phyloP scores from a whole-genome alignment of 2,113 vertebrate genomes.

The Gracilinanus agilis region DNA sequence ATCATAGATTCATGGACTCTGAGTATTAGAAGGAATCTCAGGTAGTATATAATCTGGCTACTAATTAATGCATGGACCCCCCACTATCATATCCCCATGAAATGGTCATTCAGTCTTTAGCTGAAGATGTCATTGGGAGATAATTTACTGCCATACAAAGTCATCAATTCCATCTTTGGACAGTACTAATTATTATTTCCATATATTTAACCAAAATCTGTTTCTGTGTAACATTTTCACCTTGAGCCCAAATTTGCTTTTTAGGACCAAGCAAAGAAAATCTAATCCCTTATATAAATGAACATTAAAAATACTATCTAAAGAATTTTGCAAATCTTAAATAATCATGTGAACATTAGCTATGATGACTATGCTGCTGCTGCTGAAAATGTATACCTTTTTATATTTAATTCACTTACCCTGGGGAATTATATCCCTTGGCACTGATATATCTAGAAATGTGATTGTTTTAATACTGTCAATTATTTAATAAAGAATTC shows the following conservation, averaged over 20 bases:
- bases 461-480: too few relatives aligned
- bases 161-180: background rate
- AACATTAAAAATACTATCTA: background rate
- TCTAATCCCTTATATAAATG: background rate
- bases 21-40: rapidly evolving
- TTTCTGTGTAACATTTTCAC: background rate
- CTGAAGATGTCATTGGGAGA: background rate
- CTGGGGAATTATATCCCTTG: too few relatives aligned
- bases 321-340: background rate
- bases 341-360: background rate
- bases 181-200: background rate
- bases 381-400: too few relatives aligned
- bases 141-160: background rate
- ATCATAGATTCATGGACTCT: background rate
- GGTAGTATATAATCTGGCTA: background rate
- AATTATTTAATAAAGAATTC: background rate
- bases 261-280: background rate
- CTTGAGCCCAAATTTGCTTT: background rate
- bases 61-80: background rate
- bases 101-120: background rate
- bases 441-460: too few relatives aligned
- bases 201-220: background rate
- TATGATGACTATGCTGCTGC: background rate
- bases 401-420: too few relatives aligned
- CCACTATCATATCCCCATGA: background rate